phyloP scores from a whole-genome alignment of 2,888 invertebrate genomes.

The Rhagophthalmus giganteus region DNA sequence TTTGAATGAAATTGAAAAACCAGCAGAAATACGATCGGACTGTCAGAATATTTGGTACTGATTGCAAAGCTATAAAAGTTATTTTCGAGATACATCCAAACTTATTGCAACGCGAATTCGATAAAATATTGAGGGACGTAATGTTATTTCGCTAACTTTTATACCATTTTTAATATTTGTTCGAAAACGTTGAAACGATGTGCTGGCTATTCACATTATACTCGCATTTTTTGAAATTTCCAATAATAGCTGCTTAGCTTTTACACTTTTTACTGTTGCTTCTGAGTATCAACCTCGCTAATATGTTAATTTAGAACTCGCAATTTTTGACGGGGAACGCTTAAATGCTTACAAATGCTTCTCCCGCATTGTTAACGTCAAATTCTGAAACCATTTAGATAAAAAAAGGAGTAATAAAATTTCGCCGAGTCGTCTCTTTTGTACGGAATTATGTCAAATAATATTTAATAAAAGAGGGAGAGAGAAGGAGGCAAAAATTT shows the following conservation, averaged over 20 bases:
- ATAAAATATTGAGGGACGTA: conserved; percentile 12
- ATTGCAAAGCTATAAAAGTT: conserved; percentile 57
- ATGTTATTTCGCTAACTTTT: conserved; percentile 2
- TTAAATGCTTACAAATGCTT: too few species aligned
- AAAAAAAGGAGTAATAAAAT: too few species aligned
- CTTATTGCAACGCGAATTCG: conserved; percentile 89
- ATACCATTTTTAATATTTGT: background rate
- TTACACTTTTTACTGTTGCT: conserved; percentile 12
- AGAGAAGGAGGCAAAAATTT: too few species aligned
- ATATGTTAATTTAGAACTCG: too few species aligned
- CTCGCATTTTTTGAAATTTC: background rate
- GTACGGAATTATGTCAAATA: too few species aligned
- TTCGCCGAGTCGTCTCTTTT: too few species aligned
- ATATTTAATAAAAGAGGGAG: too few species aligned
- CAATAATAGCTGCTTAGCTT: conserved; percentile 14
- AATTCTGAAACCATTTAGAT: too few species aligned
- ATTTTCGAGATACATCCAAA: conserved; percentile 90
- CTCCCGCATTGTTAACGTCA: too few species aligned
- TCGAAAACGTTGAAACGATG: conserved; percentile 3
- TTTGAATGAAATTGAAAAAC: conserved; percentile 33
- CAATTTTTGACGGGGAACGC: too few species aligned
- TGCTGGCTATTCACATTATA: background rate
- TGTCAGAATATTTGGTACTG: conserved; percentile 36
- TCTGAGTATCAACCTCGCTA: conserved; percentile 10
- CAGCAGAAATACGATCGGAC: conserved; percentile 36